Conservation (phyloP, 1,140 invertebrate genomes). For the Cephus cinctus region DNA sequence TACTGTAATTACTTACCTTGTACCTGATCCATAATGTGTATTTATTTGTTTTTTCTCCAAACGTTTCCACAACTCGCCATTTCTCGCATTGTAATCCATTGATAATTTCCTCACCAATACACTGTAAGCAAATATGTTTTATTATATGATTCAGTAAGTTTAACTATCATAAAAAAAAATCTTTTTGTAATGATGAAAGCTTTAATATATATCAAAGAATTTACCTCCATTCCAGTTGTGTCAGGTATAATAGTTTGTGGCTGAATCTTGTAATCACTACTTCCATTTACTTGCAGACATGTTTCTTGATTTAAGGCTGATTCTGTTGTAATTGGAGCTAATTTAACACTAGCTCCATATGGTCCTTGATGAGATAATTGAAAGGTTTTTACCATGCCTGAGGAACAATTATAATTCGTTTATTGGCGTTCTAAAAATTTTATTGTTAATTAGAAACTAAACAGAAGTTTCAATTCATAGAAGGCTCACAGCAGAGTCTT, state of each 20-base stretch:
- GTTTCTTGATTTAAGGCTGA: slow-evolving; percentile 66
- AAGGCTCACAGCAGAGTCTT: background rate
- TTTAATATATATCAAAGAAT: slow-evolving; percentile 21
- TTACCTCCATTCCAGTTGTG: slow-evolving; percentile 72
- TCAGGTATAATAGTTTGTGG: slow-evolving; percentile 84
- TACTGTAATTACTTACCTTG: slow-evolving; percentile 53
- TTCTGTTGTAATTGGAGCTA: slow-evolving; percentile 85
- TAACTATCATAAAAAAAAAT: slow-evolving; percentile 11
- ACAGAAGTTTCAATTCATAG: background rate
- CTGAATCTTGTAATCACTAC: slow-evolving; percentile 59
- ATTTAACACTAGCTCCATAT: slow-evolving; percentile 78
- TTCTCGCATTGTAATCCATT: slow-evolving; percentile 69
- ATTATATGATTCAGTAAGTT: slow-evolving; percentile 12
- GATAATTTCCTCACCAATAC: slow-evolving; percentile 63
- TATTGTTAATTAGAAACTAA: background rate
- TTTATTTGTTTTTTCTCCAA: slow-evolving; percentile 80
- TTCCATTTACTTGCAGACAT: slow-evolving; percentile 86
- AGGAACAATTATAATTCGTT: slow-evolving; percentile 12
- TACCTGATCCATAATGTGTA: slow-evolving; percentile 84
- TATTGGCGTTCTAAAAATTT: too few relatives aligned
- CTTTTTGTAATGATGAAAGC: background rate
- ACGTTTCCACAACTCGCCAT: slow-evolving; percentile 67
- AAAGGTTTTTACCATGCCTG: slow-evolving; percentile 84
- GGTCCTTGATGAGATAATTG: slow-evolving; percentile 66
- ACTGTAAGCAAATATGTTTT: slow-evolving; percentile 30